phyloP scores from a whole-genome alignment of 2,797 vertebrate species.

The Alca torda region DNA sequence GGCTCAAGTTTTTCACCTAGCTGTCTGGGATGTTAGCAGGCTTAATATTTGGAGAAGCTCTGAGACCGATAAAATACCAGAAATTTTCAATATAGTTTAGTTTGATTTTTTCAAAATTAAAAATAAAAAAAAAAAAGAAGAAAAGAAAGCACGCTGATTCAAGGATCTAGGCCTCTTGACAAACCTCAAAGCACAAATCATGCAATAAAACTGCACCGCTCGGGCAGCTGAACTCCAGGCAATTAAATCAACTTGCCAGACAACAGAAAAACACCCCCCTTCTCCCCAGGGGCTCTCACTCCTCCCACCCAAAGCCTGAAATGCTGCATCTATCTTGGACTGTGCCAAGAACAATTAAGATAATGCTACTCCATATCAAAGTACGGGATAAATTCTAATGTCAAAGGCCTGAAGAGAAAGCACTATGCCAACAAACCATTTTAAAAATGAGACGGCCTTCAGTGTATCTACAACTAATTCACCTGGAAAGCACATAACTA shows the following conservation, averaged over 20 bases:
- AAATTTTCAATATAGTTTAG: background rate
- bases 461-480: background rate
- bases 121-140: background rate
- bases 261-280: conserved; percentile 15
- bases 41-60: background rate
- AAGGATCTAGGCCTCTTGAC: background rate
- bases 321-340: background rate
- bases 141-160: background rate
- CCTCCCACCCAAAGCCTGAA: background rate
- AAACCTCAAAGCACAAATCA: conserved; percentile 27
- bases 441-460: background rate
- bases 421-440: background rate
- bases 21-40: background rate
- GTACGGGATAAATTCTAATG: background rate
- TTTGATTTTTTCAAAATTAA: conserved; percentile 1
- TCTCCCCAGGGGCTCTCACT: background rate
- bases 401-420: background rate
- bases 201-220: background rate
- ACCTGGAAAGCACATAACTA: background rate
- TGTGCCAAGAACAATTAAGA: background rate
- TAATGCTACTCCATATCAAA: background rate
- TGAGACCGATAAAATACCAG: background rate
- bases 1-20: background rate
- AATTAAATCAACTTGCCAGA: conserved; percentile 41
- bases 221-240: conserved; percentile 5